phyloP scores from a whole-genome alignment of 2,888 invertebrate species.

The Coelogynopora nodosa region DNA sequence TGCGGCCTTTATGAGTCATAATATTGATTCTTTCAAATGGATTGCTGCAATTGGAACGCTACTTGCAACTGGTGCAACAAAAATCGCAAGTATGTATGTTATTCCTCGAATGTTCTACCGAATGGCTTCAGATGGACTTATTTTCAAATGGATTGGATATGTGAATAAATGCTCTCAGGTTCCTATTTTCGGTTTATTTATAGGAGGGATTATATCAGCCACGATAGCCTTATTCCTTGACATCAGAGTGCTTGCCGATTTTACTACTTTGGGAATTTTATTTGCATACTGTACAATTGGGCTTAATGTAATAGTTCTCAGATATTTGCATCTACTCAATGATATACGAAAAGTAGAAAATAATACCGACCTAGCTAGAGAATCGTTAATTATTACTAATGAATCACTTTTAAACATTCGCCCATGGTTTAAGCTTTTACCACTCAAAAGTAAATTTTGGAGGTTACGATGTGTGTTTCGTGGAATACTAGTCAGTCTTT shows the following conservation, averaged over 20 bases:
- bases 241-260: conserved; percentile 4
- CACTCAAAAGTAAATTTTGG: too few relatives aligned
- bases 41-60: conserved; percentile 41
- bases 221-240: conserved; percentile 43
- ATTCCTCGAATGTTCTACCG: conserved; percentile 43
- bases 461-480: too few relatives aligned
- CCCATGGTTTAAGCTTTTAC: too few relatives aligned
- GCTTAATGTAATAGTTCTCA: neutral
- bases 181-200: conserved; percentile 36
- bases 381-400: too few relatives aligned
- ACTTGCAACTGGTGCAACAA: conserved; percentile 45
- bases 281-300: neutral
- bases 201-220: conserved; percentile 30
- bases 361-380: too few relatives aligned
- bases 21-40: conserved; percentile 34
- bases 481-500: too few relatives aligned
- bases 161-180: conserved; percentile 29
- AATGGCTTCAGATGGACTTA: conserved; percentile 43
- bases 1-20: conserved; percentile 20
- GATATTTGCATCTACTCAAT: too few relatives aligned
- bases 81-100: conserved; percentile 42
- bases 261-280: neutral
- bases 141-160: conserved; percentile 42
- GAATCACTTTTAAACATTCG: too few relatives aligned
- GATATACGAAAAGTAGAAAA: too few relatives aligned